Percentiles rank a stretch among this genome's conserved stretches.
phyloP scores from a whole-genome alignment of 2,888 invertebrate genomes.

The Timandra comae region DNA sequence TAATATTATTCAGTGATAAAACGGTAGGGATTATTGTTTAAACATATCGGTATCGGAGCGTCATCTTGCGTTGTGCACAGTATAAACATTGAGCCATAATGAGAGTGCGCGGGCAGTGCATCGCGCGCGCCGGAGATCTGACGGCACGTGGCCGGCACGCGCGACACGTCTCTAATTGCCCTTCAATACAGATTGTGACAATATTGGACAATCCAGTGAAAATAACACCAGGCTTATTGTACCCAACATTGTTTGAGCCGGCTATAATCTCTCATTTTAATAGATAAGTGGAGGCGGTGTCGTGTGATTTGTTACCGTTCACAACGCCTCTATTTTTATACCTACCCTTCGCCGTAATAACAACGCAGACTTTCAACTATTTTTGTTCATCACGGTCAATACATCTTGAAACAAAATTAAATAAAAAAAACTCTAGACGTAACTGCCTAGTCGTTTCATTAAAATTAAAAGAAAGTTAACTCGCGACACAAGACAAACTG shows the following conservation, averaged over 20 bases:
- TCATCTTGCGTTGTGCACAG: constrained; percentile 42
- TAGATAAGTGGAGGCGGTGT: constrained; percentile 73
- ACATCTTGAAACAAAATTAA: constrained; percentile 33
- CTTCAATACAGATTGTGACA: constrained; percentile 68
- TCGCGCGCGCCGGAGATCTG: constrained; percentile 38
- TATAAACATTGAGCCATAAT: constrained; percentile 59
- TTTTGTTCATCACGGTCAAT: constrained; percentile 18
- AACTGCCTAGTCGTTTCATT: constrained; percentile 46
- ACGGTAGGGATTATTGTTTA: constrained; percentile 30
- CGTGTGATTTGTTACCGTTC: constrained; percentile 57
- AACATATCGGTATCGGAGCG: constrained; percentile 46
- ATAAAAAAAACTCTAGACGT: constrained; percentile 37
- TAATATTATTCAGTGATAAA: constrained; percentile 15
- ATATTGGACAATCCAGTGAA: constrained; percentile 75
- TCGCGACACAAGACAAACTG: constrained; percentile 69
- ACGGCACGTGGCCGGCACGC: constrained; percentile 66
- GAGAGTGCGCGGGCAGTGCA: constrained; percentile 36
- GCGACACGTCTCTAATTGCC: constrained; percentile 72
- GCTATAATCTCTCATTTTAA: constrained; percentile 75
- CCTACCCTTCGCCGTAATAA: too few species aligned
- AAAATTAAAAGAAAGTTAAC: constrained; percentile 66
- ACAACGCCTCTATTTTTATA: constrained; percentile 33
- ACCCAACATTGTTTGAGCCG: constrained; percentile 47
- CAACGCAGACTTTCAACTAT: constrained; percentile 14
- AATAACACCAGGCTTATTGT: constrained; percentile 65